Evolutionary conservation across 1,140 invertebrate species (phyloP).

Genomic region (Listronotus bonariensis): DNA sequence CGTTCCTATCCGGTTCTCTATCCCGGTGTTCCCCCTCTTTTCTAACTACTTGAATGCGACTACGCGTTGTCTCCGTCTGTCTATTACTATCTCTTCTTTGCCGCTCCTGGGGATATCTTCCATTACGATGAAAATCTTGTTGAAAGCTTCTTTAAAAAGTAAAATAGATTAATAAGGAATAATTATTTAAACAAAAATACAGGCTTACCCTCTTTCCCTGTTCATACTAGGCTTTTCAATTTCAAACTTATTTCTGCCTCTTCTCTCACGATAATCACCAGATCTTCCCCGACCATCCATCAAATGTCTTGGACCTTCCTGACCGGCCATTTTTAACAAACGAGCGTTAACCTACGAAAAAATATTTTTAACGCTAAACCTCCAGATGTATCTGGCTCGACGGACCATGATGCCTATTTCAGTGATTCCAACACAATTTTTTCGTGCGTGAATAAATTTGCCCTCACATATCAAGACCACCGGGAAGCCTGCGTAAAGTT

Average conservation of each 20-base stretch:
- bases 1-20: background rate
- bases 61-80: conserved; percentile 24
- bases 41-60: conserved; percentile 23
- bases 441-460: no score
- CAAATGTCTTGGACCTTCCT: conserved; percentile 24
- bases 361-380: no score
- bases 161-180: background rate
- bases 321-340: conserved; percentile 34
- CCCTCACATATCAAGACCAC: no score
- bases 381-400: no score
- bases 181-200: no score
- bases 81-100: conserved; percentile 19
- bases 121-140: conserved; percentile 15
- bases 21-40: conserved; percentile 1
- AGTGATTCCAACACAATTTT: no score
- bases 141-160: background rate
- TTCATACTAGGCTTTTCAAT: conserved; percentile 43
- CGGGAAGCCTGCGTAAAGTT: no score
- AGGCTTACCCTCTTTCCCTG: conserved; percentile 26
- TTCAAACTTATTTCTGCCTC: conserved; percentile 50
- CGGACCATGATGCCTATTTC: no score
- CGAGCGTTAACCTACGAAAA: conserved; percentile 27
- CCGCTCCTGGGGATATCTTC: conserved; percentile 13
- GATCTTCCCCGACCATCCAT: conserved; percentile 27
- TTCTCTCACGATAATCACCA: conserved; percentile 20